phyloP scores from a whole-genome alignment of 1,140 invertebrate genomes.

The Ladona fulva region DNA sequence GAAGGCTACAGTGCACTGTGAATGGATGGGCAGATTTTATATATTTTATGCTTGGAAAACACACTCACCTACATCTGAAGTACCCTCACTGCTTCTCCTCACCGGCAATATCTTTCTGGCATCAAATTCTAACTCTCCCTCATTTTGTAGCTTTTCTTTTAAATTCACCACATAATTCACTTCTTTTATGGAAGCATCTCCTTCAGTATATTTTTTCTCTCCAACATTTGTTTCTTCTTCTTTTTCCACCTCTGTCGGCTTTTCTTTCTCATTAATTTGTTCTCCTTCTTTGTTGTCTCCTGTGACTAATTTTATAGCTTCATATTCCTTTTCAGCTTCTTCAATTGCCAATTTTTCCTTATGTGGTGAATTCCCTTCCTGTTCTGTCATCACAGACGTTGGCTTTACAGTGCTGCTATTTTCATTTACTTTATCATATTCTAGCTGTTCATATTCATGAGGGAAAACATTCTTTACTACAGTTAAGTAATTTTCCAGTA shows the following conservation, averaged over 20 bases:
- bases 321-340: not conserved
- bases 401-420: not conserved
- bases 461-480: constrained; percentile 36
- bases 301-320: not conserved
- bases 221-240: not conserved
- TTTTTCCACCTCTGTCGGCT: not conserved
- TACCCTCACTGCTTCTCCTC: no score
- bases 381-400: not conserved
- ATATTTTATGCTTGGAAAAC: no score
- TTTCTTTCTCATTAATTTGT: not conserved
- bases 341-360: not conserved
- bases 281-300: not conserved
- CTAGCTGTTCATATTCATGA: not conserved
- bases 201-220: not conserved
- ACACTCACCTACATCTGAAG: no score
- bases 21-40: no score
- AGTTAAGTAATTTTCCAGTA: constrained; percentile 47
- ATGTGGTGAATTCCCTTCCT: not conserved
- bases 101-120: no score
- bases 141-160: not conserved
- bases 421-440: not conserved
- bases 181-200: not conserved
- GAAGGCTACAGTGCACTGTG: no score
- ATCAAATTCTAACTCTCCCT: not conserved
- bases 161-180: not conserved